Conservation (phyloP, 2,888 invertebrate genomes). For the Alcis repandata region DNA sequence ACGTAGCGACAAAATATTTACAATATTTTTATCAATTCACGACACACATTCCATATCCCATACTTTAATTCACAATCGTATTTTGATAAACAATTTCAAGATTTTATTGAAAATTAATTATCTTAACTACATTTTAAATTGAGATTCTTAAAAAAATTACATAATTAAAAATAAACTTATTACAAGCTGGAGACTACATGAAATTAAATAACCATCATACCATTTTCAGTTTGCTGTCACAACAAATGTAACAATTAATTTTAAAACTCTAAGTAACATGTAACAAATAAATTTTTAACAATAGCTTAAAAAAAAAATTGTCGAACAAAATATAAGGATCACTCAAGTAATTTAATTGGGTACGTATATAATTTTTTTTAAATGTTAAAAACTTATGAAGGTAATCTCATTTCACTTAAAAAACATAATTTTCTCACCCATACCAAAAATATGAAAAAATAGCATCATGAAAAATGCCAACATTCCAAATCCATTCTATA, state of each 20-base stretch:
- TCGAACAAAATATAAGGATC: too few relatives aligned
- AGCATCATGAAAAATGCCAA: slow-evolving; percentile 28
- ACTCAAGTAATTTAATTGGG: too few relatives aligned
- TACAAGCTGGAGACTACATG: neutral
- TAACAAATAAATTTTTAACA: too few relatives aligned
- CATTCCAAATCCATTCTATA: slow-evolving; percentile 26
- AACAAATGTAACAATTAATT: too few relatives aligned
- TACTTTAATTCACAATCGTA: slow-evolving; percentile 30
- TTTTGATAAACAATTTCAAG: slow-evolving; percentile 13
- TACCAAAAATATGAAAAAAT: slow-evolving; percentile 22
- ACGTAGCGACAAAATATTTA: slow-evolving; percentile 81
- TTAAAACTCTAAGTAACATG: too few relatives aligned
- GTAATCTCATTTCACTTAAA: too few relatives aligned
- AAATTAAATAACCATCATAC: too few relatives aligned
- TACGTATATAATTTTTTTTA: too few relatives aligned
- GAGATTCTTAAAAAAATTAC: neutral
- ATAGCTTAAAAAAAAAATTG: too few relatives aligned
- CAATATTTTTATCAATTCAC: slow-evolving; percentile 54
- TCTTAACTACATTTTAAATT: neutral
- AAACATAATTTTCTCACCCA: neutral
- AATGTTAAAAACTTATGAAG: too few relatives aligned
- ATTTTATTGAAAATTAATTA: slow-evolving; percentile 2
- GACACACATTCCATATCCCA: slow-evolving; percentile 20
- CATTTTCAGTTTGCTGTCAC: too few relatives aligned
- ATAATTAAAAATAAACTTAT: neutral